Evolutionary conservation across 2,113 vertebrate genomes (phyloP).

Genomic region (Dasyurus viverrinus): DNA sequence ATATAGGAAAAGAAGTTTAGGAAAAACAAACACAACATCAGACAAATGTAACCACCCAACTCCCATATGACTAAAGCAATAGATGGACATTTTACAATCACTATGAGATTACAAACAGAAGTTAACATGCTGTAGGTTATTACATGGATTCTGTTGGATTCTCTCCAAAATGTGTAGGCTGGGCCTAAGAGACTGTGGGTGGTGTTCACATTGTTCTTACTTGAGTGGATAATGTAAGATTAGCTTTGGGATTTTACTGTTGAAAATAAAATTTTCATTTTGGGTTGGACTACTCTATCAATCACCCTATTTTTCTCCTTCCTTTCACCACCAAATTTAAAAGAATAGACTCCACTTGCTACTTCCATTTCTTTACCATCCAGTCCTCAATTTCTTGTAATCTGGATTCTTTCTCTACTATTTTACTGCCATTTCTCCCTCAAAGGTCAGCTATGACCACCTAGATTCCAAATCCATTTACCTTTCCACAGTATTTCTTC

Average conservation of each 20-base stretch:
- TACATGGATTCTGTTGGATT: constrained; percentile 16
- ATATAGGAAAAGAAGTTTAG: constrained; percentile 35
- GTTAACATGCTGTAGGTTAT: constrained; percentile 40
- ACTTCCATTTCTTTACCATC: not conserved
- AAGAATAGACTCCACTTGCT: not conserved
- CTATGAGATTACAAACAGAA: constrained; percentile 39
- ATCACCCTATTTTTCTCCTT: not conserved
- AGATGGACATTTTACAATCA: constrained; percentile 31
- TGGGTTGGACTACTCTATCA: not conserved
- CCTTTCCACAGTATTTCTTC: not conserved
- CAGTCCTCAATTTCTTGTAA: not conserved
- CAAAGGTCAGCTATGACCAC: not conserved
- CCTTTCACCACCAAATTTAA: constrained; percentile 22
- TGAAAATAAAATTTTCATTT: constrained; percentile 20
- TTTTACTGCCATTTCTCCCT: constrained; percentile 3
- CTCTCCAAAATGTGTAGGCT: constrained; percentile 40
- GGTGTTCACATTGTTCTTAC: not conserved
- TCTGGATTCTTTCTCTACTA: not conserved
- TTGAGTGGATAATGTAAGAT: constrained; percentile 1
- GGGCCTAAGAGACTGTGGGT: constrained; percentile 32
- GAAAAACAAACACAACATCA: constrained; percentile 38
- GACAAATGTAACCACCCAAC: constrained; percentile 29
- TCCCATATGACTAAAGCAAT: constrained; percentile 38
- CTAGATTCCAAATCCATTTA: not conserved
- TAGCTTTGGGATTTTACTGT: constrained; percentile 12